Base-by-base conservation (phyloP, 1,140 invertebrate species). In the Brachystomella parvula region DNA sequence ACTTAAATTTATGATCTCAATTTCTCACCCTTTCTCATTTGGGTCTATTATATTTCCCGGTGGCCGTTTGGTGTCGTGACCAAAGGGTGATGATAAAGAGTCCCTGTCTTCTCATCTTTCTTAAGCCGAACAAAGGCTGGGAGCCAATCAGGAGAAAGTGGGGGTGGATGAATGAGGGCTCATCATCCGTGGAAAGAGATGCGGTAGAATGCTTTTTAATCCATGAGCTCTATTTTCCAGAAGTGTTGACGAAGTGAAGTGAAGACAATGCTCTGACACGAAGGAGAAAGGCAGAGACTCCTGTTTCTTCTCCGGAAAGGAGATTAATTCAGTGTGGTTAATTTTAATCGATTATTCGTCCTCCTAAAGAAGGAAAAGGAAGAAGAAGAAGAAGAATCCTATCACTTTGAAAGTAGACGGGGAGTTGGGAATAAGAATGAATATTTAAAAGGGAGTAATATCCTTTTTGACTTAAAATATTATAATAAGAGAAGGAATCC, bases 341-440 rank as follows among this genome's bases (percentile, higher is more conserved):
- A 71, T 71, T 71, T 67, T 60, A 64, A 71, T 71, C 59, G 69
- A 71, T 71, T 67, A 71, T 71, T 71, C 69, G 58, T n/a, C n/a
- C n/a, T n/a, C n/a, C n/a, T n/a, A n/a, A n/a, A n/a, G 56, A 59
- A 39, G 56, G 32, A 29, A 21, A 63, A 61, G 0, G 33, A 53
- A 63, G 29, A 47, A 33, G 31, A 60, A 28, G 53, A 12, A 21
- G 26, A n/a, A n/a, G 29, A 1, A 1, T 21, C 1, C n/a, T 32
- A 3, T 2, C 53, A 53, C 21, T 64, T 57, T n/a, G n/a, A n/a
- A n/a, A n/a, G n/a, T n/a, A n/a, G n/a, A n/a, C n/a, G n/a, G n/a
- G 61, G 56, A 59, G 57, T 49, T 63, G 56, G 65, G 44, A 64
- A 44, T 39, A 39, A 29, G 66, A 67, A 70, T 70, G 65, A 70